Percentiles rank a stretch among this genome's conserved stretches.
These are phyloP conservation scores for Dasypus novemcinctus DNA, from an alignment of 2,113 vertebrate species.

Conservation along the genomic window DNA sequence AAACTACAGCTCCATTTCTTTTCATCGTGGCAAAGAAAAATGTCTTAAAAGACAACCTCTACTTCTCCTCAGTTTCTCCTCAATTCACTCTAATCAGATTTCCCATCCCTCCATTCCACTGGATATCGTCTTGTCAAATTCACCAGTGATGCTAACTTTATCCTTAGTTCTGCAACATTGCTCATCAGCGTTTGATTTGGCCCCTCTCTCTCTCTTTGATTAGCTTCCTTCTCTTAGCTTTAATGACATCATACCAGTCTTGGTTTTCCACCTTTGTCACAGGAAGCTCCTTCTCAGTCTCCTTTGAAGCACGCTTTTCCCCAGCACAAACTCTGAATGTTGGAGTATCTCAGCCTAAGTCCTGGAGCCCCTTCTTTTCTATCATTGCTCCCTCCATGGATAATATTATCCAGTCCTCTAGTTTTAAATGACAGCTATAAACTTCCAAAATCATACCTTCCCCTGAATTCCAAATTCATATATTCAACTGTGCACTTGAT, in stretches of 20 bases:
- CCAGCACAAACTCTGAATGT: background rate
- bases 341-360: background rate
- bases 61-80: background rate
- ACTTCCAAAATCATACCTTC: background rate
- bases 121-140: background rate
- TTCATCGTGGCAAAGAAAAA: background rate
- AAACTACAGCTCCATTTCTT: background rate
- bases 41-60: background rate
- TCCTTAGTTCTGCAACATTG: background rate
- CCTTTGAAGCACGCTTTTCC: background rate
- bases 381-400: background rate
- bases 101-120: background rate
- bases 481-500: background rate
- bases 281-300: background rate
- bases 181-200: background rate
- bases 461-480: background rate
- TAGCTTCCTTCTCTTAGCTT: background rate
- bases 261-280: background rate
- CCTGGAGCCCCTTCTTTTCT: background rate
- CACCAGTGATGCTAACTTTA: background rate
- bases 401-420: background rate
- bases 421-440: background rate
- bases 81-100: background rate
- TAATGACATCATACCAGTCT: too few species aligned
- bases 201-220: background rate